Percentiles rank a stretch among this genome's conserved stretches.
Evolutionary conservation across 2,113 vertebrate genomes (phyloP).

Genomic region (mouse (Mus musculus)): GRCm39 chr6:112527501-112528000

Average conservation of each 20-base stretch:
- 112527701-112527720: not conserved
- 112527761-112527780: not conserved
- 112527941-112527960: not conserved
- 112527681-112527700: not conserved
- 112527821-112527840: not conserved
- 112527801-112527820: not conserved
- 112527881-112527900: not conserved
- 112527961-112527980: not conserved
- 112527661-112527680: not conserved
- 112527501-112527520: not conserved
- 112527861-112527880: not conserved
- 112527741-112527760: not conserved
- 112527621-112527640: not conserved
- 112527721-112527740: fast-evolving
- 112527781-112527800: not conserved
- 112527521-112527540: not conserved
- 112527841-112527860: not conserved
- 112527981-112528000: not conserved
- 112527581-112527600: not conserved
- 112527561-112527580: not conserved
- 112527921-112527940: not conserved
- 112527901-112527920: not conserved
- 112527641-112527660: not conserved
- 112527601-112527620: not conserved
- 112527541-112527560: not conserved